Evolutionary conservation across 1,140 invertebrate genomes (phyloP).

Genomic region (Sinonovacula constricta): DNA sequence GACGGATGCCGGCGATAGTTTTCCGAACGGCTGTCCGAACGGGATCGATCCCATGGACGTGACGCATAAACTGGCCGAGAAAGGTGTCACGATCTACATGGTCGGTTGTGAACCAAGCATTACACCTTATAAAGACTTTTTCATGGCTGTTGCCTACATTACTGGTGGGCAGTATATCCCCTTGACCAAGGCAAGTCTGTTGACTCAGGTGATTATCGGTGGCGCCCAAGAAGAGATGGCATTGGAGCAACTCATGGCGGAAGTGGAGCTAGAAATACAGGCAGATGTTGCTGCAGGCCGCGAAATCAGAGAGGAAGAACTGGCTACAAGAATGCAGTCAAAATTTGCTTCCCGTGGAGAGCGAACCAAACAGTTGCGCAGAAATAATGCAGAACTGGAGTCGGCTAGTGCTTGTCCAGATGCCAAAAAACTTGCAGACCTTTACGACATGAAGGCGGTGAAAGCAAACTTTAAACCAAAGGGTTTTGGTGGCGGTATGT

Average conservation of each 20-base stretch:
- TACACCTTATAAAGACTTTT: constrained; percentile 65
- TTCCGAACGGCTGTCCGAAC: constrained; percentile 65
- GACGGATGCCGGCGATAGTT: constrained; percentile 33
- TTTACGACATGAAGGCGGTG: not conserved
- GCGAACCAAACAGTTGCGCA: constrained; percentile 4
- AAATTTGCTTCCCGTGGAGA: constrained; percentile 16
- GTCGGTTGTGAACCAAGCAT: constrained; percentile 67
- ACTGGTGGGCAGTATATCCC: constrained; percentile 71
- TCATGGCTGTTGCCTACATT: constrained; percentile 61
- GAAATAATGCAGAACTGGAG: constrained; percentile 11
- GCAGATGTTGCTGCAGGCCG: constrained; percentile 40
- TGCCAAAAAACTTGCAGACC: constrained; percentile 5
- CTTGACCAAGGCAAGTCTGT: constrained; percentile 54
- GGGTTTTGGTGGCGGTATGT: no score
- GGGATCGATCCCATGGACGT: constrained; percentile 64
- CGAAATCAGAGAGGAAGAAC: constrained; percentile 53
- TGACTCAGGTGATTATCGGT: constrained; percentile 68
- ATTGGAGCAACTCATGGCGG: constrained; percentile 68
- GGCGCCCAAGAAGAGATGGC: constrained; percentile 72
- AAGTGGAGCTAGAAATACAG: constrained; percentile 66
- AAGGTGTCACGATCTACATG: constrained; percentile 63
- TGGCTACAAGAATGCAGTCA: constrained; percentile 50
- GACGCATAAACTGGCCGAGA: constrained; percentile 58
- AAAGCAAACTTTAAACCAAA: not conserved
- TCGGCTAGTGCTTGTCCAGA: not conserved